Evolutionary conservation across 2,888 invertebrate genomes (phyloP), one percentile per base, ranked within the genome.

Genomic region (Mystacides longicornis): DNA sequence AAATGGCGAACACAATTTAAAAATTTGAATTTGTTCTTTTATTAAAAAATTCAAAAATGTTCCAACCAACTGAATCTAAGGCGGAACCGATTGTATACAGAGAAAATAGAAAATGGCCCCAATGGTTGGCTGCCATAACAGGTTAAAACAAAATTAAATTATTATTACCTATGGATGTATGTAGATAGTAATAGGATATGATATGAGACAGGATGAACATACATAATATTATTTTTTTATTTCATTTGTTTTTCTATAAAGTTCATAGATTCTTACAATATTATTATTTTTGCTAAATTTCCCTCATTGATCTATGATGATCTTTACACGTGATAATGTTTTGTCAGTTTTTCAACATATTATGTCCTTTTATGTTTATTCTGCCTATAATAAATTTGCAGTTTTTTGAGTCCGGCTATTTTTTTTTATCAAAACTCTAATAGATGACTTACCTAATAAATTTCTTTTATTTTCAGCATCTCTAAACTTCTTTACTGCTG

Each of bases 101-200:
- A 23, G 48, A 23, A 48, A 64, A 66, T 37, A 68, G 65, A 51
- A 65, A 68, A 58, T 70, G 69, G 69, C 67, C 68, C 19, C 70
- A 70, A 56, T 70, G 68, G 59, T 56, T 70, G 56, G 70, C 70
- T 56, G 67, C 69, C 51, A 64, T 69, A 55, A 68, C 70, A 62
- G 69, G 70, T 70, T 60, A 27, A 27, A 27, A 27, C 5, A 27
- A 27, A 11, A 7, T 27, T 27, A 27, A 27, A 5, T 11, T 11
- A 27, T 27, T 5, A 7, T 27, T 27, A 27, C 27, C 27, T 11
- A 27, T 27, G 27, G 27, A 27, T 27, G 27, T 27, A 27, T 27
- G 27, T 27, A n/a, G n/a, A n/a, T n/a, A n/a, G n/a, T n/a, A n/a
- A n/a, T n/a, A n/a, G n/a, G n/a, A n/a, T n/a, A n/a, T n/a, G n/a